Evolutionary conservation across 2,888 invertebrate genomes (phyloP).

Genomic region (Pyrochroa serraticornis): DNA sequence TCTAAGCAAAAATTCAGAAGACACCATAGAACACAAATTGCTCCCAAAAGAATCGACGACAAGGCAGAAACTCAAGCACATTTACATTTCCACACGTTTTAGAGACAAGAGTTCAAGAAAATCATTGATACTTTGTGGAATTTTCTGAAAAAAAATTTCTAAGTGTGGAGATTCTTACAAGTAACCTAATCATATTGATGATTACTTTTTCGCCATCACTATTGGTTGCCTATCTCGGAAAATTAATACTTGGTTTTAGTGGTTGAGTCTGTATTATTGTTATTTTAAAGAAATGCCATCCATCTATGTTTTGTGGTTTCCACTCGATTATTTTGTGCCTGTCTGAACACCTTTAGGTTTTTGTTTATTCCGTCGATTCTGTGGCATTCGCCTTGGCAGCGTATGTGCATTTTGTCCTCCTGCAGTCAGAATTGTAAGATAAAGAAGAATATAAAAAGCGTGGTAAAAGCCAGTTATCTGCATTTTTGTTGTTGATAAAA

Average conservation of each 20-base stretch:
- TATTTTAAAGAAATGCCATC: constrained; percentile 18
- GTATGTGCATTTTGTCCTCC: constrained; percentile 8
- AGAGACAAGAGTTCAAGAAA: too few relatives aligned
- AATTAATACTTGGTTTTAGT: constrained; percentile 12
- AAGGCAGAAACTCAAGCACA: too few relatives aligned
- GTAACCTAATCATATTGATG: too few relatives aligned
- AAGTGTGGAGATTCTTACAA: too few relatives aligned
- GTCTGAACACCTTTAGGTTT: constrained; percentile 15
- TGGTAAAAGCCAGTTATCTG: constrained; percentile 10
- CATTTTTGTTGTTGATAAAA: constrained; percentile 12
- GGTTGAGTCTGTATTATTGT: constrained; percentile 10
- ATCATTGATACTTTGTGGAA: too few relatives aligned
- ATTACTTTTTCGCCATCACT: too few relatives aligned
- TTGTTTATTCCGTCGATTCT: constrained; percentile 14
- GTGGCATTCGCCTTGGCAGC: constrained; percentile 27
- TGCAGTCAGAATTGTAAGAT: constrained; percentile 13
- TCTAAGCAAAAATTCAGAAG: too few relatives aligned
- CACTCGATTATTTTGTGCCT: constrained; percentile 7
- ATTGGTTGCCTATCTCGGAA: constrained; percentile 11
- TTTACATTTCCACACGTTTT: too few relatives aligned
- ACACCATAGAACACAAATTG: too few relatives aligned
- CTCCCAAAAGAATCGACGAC: too few relatives aligned
- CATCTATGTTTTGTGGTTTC: constrained; percentile 7
- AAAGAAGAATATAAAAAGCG: constrained; percentile 12
- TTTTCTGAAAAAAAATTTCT: too few relatives aligned